These are phyloP conservation scores for Rhombomys opimus DNA, from an alignment of 2,113 vertebrate genomes.

Conservation along the genomic window DNA sequence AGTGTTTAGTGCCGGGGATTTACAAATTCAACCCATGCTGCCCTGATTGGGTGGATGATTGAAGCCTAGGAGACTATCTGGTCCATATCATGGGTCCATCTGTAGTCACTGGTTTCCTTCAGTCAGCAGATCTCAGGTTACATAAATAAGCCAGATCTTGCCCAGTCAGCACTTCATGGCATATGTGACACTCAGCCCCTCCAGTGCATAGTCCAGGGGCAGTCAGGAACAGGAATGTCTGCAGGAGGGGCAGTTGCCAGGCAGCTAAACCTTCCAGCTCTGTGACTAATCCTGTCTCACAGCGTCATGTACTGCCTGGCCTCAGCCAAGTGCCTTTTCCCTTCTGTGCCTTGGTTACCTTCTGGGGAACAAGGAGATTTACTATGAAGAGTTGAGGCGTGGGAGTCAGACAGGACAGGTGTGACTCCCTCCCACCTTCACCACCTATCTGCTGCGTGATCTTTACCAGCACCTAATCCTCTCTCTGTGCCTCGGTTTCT, in stretches of 20 bases:
- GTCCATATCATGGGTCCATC: background rate
- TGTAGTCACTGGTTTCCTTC: background rate
- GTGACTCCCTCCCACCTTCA: background rate
- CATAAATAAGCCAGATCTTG: background rate
- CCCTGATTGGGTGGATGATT: background rate
- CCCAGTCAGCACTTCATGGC: accelerated
- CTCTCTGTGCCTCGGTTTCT: constrained; percentile 19
- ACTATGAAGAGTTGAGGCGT: background rate
- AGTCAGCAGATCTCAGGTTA: constrained; percentile 50
- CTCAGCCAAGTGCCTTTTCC: background rate
- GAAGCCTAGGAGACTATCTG: background rate
- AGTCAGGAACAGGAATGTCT: background rate
- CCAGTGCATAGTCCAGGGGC: background rate
- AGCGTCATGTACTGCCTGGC: background rate
- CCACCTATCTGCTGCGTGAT: background rate
- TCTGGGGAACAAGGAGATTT: background rate
- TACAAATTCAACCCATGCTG: background rate
- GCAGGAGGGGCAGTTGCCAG: background rate
- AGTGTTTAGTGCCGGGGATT: background rate
- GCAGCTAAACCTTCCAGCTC: background rate
- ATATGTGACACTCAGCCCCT: accelerated
- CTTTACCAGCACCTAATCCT: background rate
- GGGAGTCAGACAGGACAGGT: background rate
- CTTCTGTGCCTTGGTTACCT: background rate
- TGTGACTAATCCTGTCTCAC: background rate